phyloP scores from a whole-genome alignment of 2,113 vertebrate genomes.

The Embiotoca jacksoni region DNA sequence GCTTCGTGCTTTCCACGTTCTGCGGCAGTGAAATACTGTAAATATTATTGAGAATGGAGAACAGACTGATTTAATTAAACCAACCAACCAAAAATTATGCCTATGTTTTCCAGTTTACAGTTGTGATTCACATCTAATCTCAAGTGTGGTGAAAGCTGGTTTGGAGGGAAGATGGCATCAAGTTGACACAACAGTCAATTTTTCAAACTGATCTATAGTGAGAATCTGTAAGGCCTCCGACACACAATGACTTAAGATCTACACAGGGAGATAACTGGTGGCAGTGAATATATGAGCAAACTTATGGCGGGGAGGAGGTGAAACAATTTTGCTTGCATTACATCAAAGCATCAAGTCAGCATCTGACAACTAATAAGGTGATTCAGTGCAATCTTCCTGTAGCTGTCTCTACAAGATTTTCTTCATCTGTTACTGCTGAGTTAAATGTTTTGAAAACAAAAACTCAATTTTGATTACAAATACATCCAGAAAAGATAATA shows the following conservation, averaged over 20 bases:
- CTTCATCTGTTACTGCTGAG: too few relatives aligned
- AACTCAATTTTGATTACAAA: too few relatives aligned
- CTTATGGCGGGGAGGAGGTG: conserved; percentile 63
- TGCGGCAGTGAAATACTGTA: conserved; percentile 23
- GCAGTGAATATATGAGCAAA: conserved; percentile 49
- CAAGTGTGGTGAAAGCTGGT: conserved; percentile 3
- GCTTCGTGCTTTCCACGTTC: conserved; percentile 29
- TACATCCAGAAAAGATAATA: too few relatives aligned
- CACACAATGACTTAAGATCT: conserved; percentile 69
- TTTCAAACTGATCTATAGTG: conserved; percentile 67
- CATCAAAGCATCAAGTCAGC: conserved; percentile 50
- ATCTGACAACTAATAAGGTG: conserved; percentile 44
- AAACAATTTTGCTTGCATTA: conserved; percentile 58
- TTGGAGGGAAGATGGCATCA: conserved; percentile 11
- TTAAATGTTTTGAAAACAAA: too few relatives aligned
- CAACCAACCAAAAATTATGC: conserved; percentile 17
- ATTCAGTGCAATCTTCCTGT: conserved; percentile 15
- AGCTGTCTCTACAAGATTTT: not conserved
- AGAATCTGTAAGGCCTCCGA: conserved; percentile 64
- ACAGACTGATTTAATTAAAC: conserved; percentile 17
- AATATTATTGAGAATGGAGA: conserved; percentile 29
- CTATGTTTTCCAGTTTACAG: conserved; percentile 12
- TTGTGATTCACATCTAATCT: not conserved
- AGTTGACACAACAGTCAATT: conserved; percentile 43
- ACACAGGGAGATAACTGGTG: conserved; percentile 68